These are phyloP conservation scores for Melanotus villosus DNA, from an alignment of 2,888 invertebrate genomes.

Conservation along the genomic window DNA sequence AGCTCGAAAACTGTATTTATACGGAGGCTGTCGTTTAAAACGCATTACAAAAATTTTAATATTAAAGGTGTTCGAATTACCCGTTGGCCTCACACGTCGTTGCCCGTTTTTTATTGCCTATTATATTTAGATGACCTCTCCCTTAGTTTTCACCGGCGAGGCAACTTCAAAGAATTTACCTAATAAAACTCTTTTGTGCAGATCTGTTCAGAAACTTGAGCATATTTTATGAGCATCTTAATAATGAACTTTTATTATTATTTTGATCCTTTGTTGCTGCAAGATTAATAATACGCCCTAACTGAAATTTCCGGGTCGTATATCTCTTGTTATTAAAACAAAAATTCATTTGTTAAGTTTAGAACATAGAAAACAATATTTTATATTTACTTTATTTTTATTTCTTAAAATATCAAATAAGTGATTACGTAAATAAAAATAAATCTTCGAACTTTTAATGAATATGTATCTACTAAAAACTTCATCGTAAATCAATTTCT, in stretches of 20 bases:
- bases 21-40: neutral
- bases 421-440: too few species aligned
- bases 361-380: too few species aligned
- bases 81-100: neutral
- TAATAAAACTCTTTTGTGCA: constrained; percentile 23
- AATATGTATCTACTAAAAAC: too few species aligned
- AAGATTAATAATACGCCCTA: constrained; percentile 20
- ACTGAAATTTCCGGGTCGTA: neutral
- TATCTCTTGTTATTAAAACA: too few species aligned
- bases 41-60: constrained; percentile 7
- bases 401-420: too few species aligned
- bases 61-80: neutral
- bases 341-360: too few species aligned
- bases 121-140: neutral
- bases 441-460: too few species aligned
- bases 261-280: constrained; percentile 17
- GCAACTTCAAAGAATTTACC: constrained; percentile 26
- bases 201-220: constrained; percentile 8
- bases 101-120: neutral
- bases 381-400: too few species aligned
- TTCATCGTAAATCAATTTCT: too few species aligned
- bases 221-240: constrained; percentile 11
- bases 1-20: too few species aligned
- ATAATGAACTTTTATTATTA: constrained; percentile 26
- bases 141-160: constrained; percentile 12